A percentile compares a stretch with the other conserved stretches of the same genome.
Conservation (phyloP, 2,113 vertebrate genomes). For the Etheostoma spectabile region DNA sequence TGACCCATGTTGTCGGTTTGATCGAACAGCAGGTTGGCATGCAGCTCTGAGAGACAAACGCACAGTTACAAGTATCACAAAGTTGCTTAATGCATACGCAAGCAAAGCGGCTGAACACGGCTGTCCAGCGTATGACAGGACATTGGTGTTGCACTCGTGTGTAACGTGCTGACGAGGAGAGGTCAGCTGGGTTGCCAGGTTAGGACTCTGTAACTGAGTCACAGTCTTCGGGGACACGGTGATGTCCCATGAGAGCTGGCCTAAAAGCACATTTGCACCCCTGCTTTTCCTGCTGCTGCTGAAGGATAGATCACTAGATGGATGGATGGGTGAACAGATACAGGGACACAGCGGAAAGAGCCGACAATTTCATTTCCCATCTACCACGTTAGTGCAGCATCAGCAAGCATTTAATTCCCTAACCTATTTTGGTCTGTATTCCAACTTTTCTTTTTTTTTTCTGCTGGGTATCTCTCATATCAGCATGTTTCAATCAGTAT, state of each 20-base stretch:
- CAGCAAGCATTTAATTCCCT: constrained; percentile 75
- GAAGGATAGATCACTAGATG: constrained; percentile 62
- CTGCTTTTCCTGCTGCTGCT: constrained; percentile 37
- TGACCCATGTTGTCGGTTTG: constrained; percentile 47
- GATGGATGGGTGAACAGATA: constrained; percentile 71
- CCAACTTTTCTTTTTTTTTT: constrained; percentile 38
- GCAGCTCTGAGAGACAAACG: constrained; percentile 50
- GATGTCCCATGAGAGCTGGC: constrained; percentile 54
- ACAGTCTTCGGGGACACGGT: constrained; percentile 29
- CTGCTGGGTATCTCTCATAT: constrained; percentile 58
- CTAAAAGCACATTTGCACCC: constrained; percentile 54
- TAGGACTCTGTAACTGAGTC: constrained; percentile 44
- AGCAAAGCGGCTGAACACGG: constrained; percentile 41
- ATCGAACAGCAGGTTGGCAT: constrained; percentile 61
- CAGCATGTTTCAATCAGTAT: constrained; percentile 76
- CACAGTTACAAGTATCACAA: constrained; percentile 50
- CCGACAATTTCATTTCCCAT: constrained; percentile 78
- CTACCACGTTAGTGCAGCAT: constrained; percentile 78
- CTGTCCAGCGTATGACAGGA: constrained; percentile 56
- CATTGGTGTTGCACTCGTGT: constrained; percentile 18
- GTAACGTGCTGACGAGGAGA: constrained; percentile 46
- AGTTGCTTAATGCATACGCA: constrained; percentile 68
- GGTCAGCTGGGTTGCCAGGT: constrained; percentile 49
- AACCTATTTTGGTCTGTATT: constrained; percentile 72
- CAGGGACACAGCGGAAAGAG: constrained; percentile 60